A percentile compares a stretch with the other conserved stretches of the same genome.
phyloP scores from a whole-genome alignment of 1,140 invertebrate genomes.

The Anoplolepis gracilipes region DNA sequence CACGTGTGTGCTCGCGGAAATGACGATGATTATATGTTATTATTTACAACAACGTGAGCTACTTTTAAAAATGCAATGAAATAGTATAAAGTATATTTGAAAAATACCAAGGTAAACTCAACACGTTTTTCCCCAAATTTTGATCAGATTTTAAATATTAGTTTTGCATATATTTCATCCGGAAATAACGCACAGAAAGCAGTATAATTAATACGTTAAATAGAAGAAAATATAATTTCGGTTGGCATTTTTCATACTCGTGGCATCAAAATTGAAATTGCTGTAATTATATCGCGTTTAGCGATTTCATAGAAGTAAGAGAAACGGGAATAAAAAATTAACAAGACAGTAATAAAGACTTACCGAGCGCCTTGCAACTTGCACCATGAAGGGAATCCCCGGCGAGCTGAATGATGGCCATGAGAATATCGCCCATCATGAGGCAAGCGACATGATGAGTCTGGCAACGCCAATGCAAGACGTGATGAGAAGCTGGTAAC shows the following conservation, averaged over 20 bases:
- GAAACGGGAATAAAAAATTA: slow-evolving; percentile 45
- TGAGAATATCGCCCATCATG: slow-evolving; percentile 91
- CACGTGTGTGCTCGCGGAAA: background rate
- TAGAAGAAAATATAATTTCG: background rate
- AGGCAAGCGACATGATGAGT: slow-evolving; percentile 93
- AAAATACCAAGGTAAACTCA: background rate
- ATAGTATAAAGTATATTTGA: background rate
- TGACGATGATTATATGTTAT: background rate
- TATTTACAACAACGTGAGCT: background rate
- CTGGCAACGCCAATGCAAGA: slow-evolving; percentile 94
- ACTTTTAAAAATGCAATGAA: background rate
- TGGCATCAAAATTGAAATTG: background rate
- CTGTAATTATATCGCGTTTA: slow-evolving; percentile 6
- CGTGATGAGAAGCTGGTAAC: slow-evolving; percentile 92
- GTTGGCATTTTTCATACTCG: background rate
- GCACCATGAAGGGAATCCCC: slow-evolving; percentile 86
- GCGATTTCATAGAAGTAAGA: background rate
- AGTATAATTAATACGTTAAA: slow-evolving; percentile 1
- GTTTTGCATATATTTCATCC: background rate
- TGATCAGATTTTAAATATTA: background rate
- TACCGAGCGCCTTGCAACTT: slow-evolving; percentile 89
- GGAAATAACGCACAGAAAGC: background rate
- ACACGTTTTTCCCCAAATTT: background rate
- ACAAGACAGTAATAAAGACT: slow-evolving; percentile 82
- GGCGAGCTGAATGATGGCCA: slow-evolving; percentile 91